Evolutionary conservation across 2,797 vertebrate species (phyloP), one percentile per base, ranked within the genome.

Genomic region (Choloepus didactylus): DNA sequence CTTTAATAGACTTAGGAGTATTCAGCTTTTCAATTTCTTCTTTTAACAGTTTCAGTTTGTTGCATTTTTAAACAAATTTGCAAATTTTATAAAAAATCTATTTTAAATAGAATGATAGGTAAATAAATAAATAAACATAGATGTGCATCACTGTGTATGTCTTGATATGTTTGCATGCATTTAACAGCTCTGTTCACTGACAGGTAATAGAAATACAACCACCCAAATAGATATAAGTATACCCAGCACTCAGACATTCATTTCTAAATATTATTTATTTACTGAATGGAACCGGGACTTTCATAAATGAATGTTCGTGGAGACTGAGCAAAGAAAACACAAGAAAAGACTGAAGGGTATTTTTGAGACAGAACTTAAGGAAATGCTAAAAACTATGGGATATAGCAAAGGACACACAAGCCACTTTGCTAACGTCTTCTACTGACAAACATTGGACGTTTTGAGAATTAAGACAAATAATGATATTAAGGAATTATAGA

Each of bases 391-490:
- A 79, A 76, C 23, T 12, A 64, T 12, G 31, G 9, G 3, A n/a
- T 10, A 49, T 5, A 59, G 11, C 56, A 79, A 70, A 72, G 21
- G 60, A 77, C 35, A 64, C 38, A 49, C 8, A n/a, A 38, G 15
- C 6, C 73, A 59, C 21, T 62, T 87, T 49, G 9, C 38, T 19
- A 70, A 5, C 23, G 9, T 93, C 44, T 70, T 79, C 59, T 21
- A 31, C n/a, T 76, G 19, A 49, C 54, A 62, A 62, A 62, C 15
- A 29, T 66, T 12, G 29, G 12, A 31, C 14, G 87, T 4, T 29
- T 9, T 67, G 23, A 79, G 59, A 49, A 70, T 66, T 46, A 91
- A 96, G 59, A 60, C 49, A 79, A 87, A 80, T 27, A 80, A 80
- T 41, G 2, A 41, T 54, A 80, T 56, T 31, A 67, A 38, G 18